Base-by-base conservation (phyloP, 2,888 invertebrate species). In the Hirtodrosophila alboralis region DNA sequence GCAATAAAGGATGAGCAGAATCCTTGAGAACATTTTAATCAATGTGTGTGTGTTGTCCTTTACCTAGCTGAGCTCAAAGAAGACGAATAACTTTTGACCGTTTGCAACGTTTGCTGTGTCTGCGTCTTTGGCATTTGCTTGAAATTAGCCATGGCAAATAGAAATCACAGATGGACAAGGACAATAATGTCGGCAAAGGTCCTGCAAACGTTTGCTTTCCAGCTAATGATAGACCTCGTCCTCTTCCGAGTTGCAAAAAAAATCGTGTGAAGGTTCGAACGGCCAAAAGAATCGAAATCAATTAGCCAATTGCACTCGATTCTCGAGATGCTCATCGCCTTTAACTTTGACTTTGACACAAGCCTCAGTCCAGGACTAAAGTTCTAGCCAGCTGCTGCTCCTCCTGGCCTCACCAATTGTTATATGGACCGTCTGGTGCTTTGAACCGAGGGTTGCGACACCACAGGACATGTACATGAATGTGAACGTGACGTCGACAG, bases 261-360 rank as follows among this genome's bases (percentile, higher is more conserved):
- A 84, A n/a, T n/a, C 80, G 79, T 79, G 84, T 80, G 84, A 84
- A 80, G 45, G 57, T 31, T 52, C 51, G 30, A 43, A 57, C 56
- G 65, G 62, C 43, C 73, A 59, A 83, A 84, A 79, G 87, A 87
- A 87, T 88, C 79, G 77, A 85, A 88, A 88, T 88, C 88, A 88
- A 88, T 88, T 88, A 88, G 88, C 89, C 89, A 88, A 88, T 89
- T 88, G 87, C 88, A 87, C 83, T 87, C 67, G 72, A 74, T 7
- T 6, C 23, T 23, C 18, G 18, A 84, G 75, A 73, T 69, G 75
- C 60, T 73, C 71, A 59, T 65, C 63, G 70, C 51, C 57, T 34
- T 57, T 58, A 48, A 51, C 53, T 56, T 65, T 51, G 70, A 44
- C 63, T 73, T 65, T 62, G 72, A 65, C 53, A 65, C 56, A 59